phyloP scores from a whole-genome alignment of 2,113 vertebrate species.

The Ploceus nigricollis region DNA sequence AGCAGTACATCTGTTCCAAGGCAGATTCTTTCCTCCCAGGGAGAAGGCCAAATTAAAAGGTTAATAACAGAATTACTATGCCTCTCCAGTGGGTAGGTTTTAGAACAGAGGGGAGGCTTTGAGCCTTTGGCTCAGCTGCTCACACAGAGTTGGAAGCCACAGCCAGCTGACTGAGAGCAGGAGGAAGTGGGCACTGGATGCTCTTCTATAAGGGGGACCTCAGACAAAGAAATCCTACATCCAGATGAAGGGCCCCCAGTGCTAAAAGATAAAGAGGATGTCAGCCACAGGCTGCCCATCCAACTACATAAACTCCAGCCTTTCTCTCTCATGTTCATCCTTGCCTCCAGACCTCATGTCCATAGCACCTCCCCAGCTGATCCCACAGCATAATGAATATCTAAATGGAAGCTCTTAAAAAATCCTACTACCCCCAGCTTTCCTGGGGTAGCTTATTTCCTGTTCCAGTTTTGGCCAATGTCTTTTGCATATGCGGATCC shows the following conservation, averaged over 20 bases:
- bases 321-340: not conserved
- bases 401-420: not conserved
- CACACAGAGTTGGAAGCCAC: not conserved
- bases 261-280: not conserved
- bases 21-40: not conserved
- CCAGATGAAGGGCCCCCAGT: not conserved
- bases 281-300: not conserved
- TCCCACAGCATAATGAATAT: not conserved
- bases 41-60: conserved; percentile 24
- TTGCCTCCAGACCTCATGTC: not conserved
- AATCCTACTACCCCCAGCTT: not conserved
- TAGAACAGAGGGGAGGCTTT: not conserved
- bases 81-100: not conserved
- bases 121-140: not conserved
- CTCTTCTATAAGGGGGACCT: not conserved
- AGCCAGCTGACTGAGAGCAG: not conserved
- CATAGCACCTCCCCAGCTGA: not conserved
- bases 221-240: not conserved
- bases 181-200: not conserved
- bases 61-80: conserved; percentile 33
- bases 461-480: not conserved
- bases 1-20: conserved; percentile 21
- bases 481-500: not conserved
- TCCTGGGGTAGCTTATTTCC: not conserved
- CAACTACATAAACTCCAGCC: not conserved